Conservation (phyloP, 2,797 vertebrate species). For the Sebastes flavidus region DNA sequence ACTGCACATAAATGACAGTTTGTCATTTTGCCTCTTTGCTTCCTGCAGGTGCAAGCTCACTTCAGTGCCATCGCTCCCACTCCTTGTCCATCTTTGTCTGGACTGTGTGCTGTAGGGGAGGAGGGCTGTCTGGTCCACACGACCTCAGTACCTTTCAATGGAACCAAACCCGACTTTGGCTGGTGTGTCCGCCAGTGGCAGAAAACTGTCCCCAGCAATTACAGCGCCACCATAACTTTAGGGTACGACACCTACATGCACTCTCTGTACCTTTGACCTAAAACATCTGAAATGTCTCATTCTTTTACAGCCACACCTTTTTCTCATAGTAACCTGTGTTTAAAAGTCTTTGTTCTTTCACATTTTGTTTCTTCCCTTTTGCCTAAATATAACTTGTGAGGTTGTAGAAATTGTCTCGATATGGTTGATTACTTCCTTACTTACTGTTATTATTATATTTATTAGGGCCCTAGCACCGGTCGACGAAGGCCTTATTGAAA, state of each 20-base stretch:
- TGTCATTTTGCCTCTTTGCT: not conserved
- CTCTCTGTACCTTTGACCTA: not conserved
- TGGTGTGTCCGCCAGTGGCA: constrained; percentile 83
- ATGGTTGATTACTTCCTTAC: not conserved
- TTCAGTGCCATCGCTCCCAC: constrained; percentile 62
- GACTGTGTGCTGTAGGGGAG: constrained; percentile 45
- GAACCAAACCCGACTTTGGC: constrained; percentile 53
- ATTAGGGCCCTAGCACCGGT: not conserved
- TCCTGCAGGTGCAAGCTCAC: constrained; percentile 71
- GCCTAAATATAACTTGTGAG: not conserved
- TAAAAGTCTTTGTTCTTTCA: not conserved
- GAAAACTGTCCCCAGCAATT: constrained; percentile 62
- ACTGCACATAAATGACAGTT: no score
- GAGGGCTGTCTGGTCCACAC: constrained; percentile 56
- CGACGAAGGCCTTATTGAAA: no score
- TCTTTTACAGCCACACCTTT: not conserved
- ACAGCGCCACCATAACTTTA: constrained; percentile 45
- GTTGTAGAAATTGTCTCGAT: not conserved
- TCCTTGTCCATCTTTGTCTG: constrained; percentile 58
- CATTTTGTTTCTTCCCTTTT: not conserved
- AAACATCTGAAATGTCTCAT: not conserved
- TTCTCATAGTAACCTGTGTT: not conserved
- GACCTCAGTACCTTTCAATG: constrained; percentile 42
- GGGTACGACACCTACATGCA: constrained; percentile 48
- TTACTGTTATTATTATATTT: not conserved